Evolutionary conservation across 2,888 invertebrate species (phyloP), one percentile per base, ranked within the genome.

Genomic region (Diadegma fenestrale): DNA sequence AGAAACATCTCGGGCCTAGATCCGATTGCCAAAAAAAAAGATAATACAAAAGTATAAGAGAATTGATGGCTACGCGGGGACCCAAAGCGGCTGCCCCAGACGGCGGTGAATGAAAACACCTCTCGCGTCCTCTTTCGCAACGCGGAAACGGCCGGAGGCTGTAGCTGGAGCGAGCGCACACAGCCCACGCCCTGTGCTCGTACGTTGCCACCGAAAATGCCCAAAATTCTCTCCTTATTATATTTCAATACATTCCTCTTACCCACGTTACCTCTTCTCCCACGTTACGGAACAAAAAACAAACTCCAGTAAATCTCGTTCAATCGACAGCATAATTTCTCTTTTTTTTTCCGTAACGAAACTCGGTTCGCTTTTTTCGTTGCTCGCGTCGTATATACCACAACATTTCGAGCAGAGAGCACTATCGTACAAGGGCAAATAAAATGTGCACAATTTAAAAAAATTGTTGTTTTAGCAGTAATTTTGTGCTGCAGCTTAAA

Each of bases 151-250:
- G 93, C 92, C 92, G 92, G 92, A 92, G 92, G 92, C 93, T 92
- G 92, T 92, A 90, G 92, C 92, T 92, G 93, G 92, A 92, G 92
- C 91, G 92, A 92, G 90, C 91, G 91, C 92, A 90, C 91, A 93
- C 93, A 93, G 93, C 93, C 69, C 92, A 92, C 92, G 37, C 92
- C 92, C 58, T 58, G 58, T 93, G 92, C 92, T 92, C 93, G 93
- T 93, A 93, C 93, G 93, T 93, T 93, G 93, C 93, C 92, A 91
- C 89, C 92, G 92, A 93, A 92, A 92, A 88, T 92, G 93, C 92
- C 93, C 93, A 92, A 91, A 80, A 75, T 71, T 80, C 41, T 80
- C 73, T 48, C 72, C 80, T 63, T 45, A 37, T 72, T 73, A 64
- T 63, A 22, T 77, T 73, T n/a, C n/a, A n/a, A n/a, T n/a, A n/a